These are phyloP conservation scores for Hystrix cristata DNA, from an alignment of 2,113 vertebrate species.

Conservation along the genomic window DNA sequence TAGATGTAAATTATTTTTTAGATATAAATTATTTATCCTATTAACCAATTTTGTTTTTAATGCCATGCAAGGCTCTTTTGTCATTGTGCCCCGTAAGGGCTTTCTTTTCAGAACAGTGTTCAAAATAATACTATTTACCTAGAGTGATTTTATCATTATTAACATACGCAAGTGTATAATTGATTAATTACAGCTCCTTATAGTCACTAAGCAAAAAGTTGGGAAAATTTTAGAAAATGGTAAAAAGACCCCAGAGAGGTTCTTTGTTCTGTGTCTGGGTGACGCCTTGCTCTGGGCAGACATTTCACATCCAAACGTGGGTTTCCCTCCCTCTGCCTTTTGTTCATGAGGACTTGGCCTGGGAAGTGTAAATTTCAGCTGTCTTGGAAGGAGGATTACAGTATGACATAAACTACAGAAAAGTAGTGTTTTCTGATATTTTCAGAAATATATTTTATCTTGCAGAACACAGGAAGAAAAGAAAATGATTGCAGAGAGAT, in stretches of 20 bases:
- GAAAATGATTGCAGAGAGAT: neutral
- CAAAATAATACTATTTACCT: neutral
- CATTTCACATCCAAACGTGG: neutral
- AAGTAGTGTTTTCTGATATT: conserved; percentile 42
- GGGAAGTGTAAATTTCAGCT: neutral
- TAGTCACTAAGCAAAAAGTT: neutral
- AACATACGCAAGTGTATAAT: neutral
- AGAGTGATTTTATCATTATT: conserved; percentile 48
- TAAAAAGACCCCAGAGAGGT: neutral
- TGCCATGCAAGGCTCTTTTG: conserved; percentile 22
- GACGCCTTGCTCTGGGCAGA: neutral
- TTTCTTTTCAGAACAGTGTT: conserved; percentile 14
- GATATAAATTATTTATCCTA: neutral
- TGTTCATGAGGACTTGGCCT: neutral
- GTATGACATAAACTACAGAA: neutral
- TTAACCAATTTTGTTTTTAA: conserved; percentile 1
- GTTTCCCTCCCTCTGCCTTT: neutral
- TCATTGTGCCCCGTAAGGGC: neutral
- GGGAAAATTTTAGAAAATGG: neutral
- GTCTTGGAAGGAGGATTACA: neutral
- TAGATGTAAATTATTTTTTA: neutral
- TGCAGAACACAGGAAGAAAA: neutral
- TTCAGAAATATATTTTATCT: conserved; percentile 1
- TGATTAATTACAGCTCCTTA: neutral
- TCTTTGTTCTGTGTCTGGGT: neutral